Evolutionary conservation across 1,140 invertebrate species (phyloP).

Genomic region (Ceratosolen solmsi): DNA sequence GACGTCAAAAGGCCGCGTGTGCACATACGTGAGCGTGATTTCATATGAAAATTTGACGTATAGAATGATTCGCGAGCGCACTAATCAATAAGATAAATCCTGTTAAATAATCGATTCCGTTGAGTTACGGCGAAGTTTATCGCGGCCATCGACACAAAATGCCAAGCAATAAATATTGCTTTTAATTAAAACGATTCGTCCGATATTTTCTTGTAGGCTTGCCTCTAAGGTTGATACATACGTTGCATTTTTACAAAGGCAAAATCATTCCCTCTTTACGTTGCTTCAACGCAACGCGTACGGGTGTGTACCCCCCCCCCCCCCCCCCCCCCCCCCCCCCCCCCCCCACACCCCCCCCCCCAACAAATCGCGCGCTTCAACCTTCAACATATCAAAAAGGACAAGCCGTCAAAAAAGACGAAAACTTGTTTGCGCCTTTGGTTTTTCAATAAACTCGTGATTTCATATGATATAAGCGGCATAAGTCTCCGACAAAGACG

Average conservation of each 20-base stretch:
- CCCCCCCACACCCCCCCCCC: too few species aligned
- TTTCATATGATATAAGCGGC: not conserved
- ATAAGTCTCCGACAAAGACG: not conserved
- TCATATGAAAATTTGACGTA: conserved; percentile 10
- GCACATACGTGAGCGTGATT: not conserved
- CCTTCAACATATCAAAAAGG: too few species aligned
- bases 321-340: too few species aligned
- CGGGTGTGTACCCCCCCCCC: too few species aligned
- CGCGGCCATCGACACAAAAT: not conserved
- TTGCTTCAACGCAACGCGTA: too few species aligned
- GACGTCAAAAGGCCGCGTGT: conserved; percentile 30
- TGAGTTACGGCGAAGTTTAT: conserved; percentile 20
- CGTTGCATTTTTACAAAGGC: not conserved
- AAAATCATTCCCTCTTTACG: too few species aligned
- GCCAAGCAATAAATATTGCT: conserved; percentile 4
- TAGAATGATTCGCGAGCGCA: not conserved
- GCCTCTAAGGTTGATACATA: not conserved
- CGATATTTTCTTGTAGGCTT: not conserved
- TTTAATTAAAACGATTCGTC: conserved; percentile 29
- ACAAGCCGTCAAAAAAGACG: not conserved
- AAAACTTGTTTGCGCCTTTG: not conserved
- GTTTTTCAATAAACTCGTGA: not conserved
- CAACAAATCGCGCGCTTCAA: too few species aligned
- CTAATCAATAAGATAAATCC: conserved; percentile 4
- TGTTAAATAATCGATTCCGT: conserved; percentile 35